These are phyloP conservation scores for Bagarius yarrelli DNA, from an alignment of 2,113 vertebrate genomes.

Conservation along the genomic window DNA sequence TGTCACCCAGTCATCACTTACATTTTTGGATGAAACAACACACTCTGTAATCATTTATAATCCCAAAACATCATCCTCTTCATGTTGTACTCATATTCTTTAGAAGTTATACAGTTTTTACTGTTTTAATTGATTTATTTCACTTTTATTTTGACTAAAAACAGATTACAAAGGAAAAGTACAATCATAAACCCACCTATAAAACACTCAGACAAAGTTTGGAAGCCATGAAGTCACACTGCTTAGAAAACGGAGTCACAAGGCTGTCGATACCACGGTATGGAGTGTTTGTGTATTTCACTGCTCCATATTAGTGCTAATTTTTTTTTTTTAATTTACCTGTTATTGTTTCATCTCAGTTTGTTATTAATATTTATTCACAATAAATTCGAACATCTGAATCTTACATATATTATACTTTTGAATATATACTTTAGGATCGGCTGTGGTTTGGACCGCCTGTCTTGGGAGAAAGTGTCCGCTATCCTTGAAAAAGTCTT, in stretches of 20 bases:
- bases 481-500: conserved; percentile 84
- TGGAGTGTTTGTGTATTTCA: conserved; percentile 18
- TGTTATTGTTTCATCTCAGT: background rate
- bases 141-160: background rate
- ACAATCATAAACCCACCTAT: conserved; percentile 84
- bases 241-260: conserved; percentile 76
- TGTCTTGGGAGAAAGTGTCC: conserved; percentile 82
- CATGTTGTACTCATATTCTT: background rate
- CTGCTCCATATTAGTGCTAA: background rate
- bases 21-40: background rate
- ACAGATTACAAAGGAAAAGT: conserved; percentile 88
- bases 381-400: background rate
- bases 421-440: conserved; percentile 72
- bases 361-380: background rate
- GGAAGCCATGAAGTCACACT: conserved; percentile 85
- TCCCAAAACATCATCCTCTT: too few species aligned
- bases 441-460: conserved; percentile 87
- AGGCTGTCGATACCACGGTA: conserved; percentile 90
- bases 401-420: background rate
- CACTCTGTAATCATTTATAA: too few species aligned
- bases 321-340: background rate
- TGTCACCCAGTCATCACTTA: background rate
- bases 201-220: conserved; percentile 78
- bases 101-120: too few species aligned
- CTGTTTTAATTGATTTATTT: background rate